Evolutionary conservation across 92 coral and sea anemone genomes (phyloP), one percentile per base, ranked within the genome.

Genomic region (Heteractis magnifica): DNA sequence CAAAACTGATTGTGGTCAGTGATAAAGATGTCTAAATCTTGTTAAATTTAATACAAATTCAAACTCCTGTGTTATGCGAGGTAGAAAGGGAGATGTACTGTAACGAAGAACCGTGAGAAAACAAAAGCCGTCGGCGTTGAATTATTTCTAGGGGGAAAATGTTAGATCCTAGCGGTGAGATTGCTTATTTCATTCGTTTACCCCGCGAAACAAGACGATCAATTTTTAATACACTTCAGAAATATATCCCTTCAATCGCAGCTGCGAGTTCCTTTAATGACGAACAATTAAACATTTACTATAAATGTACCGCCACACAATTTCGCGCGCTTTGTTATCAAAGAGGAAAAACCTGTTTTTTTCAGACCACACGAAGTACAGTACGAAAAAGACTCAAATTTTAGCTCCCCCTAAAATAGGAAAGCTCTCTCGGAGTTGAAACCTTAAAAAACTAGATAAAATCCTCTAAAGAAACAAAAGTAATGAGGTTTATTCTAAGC

Each of bases 1-100:
- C 72, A 81, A 34, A 65, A 44, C 56, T 65, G 84, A 48, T 81
- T 81, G 84, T 51, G 84, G 84, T 81, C 21, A 49, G 73, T 15
- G 58, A 71, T 64, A 64, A 81, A 81, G 50, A 81, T 81, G 59
- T 81, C 77, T 19, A 23, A 51, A 68, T 81, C 77, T 56, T 60
- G 41, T 65, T 23, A 34, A 56, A 49, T 11, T 50, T 20, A 51
- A 68, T 70, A 50, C 7, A 10, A 56, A 10, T 68, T 81, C 7
- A 12, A n/a, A 18, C 2, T 50, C 44, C 44, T 34, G 44, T 34
- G 12, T 70, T 4, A 49, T 19, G 26, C 70, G 72, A 51, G 44
- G 8, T 13, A 49, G 11, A 48, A 56, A 2, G 53, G 26, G n/a
- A 12, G 49, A n/a, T 34, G 73, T 21, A 68, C 3, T n/a, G 49